These are phyloP conservation scores for Corythoichthys intestinalis DNA, from an alignment of 2,113 vertebrate genomes.

Conservation along the genomic window DNA sequence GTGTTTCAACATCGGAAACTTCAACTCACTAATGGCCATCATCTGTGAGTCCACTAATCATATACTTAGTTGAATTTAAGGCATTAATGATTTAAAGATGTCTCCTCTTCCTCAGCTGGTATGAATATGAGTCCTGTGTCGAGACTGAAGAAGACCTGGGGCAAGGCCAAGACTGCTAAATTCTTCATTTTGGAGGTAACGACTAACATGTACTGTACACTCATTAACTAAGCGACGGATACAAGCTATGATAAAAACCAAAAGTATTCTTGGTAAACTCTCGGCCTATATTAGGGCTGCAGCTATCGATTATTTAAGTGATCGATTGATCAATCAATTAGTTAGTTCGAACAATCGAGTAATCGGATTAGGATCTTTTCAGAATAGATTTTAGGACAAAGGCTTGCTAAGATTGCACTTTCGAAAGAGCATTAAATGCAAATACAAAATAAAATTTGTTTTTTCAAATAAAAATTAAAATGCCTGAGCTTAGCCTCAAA, in stretches of 20 bases:
- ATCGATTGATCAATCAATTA: too few species aligned
- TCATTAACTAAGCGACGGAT: background rate
- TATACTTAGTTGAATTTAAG: background rate
- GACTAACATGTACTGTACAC: background rate
- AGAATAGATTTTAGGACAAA: too few species aligned
- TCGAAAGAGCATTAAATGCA: too few species aligned
- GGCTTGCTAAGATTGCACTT: too few species aligned
- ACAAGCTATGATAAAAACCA: background rate
- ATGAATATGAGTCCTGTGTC: conserved; percentile 97
- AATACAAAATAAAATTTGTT: too few species aligned
- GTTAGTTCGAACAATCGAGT: too few species aligned
- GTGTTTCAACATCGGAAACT: conserved; percentile 96
- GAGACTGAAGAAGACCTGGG: conserved; percentile 94
- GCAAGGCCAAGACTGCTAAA: conserved; percentile 93
- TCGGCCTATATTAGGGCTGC: too few species aligned
- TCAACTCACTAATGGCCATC: conserved; percentile 94
- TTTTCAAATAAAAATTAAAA: too few species aligned
- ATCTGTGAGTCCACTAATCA: conserved; percentile 80
- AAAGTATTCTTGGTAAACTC: background rate
- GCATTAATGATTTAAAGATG: background rate
- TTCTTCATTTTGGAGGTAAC: conserved; percentile 93
- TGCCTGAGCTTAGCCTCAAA: too few species aligned
- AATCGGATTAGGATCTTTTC: too few species aligned
- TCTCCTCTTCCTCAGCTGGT: conserved; percentile 69
- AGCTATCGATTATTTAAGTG: too few species aligned